phyloP scores from a whole-genome alignment of 1,140 invertebrate genomes.

The Araneus ventricosus region DNA sequence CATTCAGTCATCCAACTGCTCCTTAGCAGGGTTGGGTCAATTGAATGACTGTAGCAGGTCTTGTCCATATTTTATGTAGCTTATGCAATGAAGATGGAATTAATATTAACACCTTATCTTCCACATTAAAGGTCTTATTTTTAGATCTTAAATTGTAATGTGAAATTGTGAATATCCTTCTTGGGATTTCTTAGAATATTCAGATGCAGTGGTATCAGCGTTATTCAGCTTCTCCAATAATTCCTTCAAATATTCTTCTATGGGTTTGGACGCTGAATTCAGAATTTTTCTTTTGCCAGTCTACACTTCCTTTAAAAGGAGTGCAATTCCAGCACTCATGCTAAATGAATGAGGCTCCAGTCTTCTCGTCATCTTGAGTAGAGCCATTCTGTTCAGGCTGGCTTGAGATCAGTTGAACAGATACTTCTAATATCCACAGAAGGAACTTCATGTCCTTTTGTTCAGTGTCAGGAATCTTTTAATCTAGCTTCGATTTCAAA shows the following conservation, averaged over 20 bases:
- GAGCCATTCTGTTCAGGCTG: no score
- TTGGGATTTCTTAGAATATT: background rate
- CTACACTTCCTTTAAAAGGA: no score
- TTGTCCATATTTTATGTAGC: background rate
- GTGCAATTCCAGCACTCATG: no score
- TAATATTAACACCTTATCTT: background rate
- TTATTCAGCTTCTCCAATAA: background rate
- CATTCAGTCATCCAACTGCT: background rate
- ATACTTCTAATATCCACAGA: no score
- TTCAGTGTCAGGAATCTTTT: no score
- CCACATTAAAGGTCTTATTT: background rate
- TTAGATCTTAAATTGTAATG: background rate
- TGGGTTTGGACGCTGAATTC: background rate
- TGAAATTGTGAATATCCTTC: constrained; percentile 6
- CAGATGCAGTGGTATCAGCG: background rate
- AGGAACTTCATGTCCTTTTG: no score
- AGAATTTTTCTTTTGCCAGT: background rate
- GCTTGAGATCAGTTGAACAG: no score
- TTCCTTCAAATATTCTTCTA: background rate
- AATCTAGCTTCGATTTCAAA: no score
- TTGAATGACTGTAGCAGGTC: background rate
- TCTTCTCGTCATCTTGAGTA: no score
- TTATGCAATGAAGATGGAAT: background rate
- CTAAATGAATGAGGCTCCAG: no score
- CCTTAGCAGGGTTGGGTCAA: background rate